Base-by-base conservation (phyloP, 92 coral and sea anemone genomes). In the Porites divaricata region DNA sequence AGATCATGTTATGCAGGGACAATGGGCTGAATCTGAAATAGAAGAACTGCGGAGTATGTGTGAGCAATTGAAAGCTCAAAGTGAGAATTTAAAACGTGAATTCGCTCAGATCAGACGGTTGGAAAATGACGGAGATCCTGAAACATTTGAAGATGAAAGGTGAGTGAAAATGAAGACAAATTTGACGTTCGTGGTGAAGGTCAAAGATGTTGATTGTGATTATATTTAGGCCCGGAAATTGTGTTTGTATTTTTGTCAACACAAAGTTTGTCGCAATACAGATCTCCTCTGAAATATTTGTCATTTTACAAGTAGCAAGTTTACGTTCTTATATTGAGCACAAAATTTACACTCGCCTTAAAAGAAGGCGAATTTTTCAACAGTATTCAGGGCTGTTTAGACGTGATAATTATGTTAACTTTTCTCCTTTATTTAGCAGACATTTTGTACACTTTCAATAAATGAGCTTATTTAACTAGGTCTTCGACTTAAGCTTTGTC, bases 31-130 rank as follows among this genome's bases (percentile, higher is more conserved):
- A 63, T 87, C 87, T 10, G 93, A 93, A 45, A 84, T 93, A 49
- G 85, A 88, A 67, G 99, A 97, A 79, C 63, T 97, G 79, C 85
- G 86, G 21, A 92, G 80, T 21, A 91, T 97, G 89, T 95, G 97
- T 74, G 83, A 83, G 78, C 95, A 97, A 77, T 87, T 97, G 72
- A 79, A 67, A 35, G 72, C 75, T 9, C 98, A 93, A 68, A 94
- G 93, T 86, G 88, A 77, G 63, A 81, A 83, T 62, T 85, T 97
- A 79, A 84, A 88, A 63, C 87, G 85, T 50, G 99, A 97, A 78
- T 85, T 94, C 15, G 70, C 75, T 1, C 79, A 73, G 78, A 63
- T 82, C n/a, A 71, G 69, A 13, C 77, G 90, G 62, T 86, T 94
- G 58, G 98, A 94, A 84, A 76, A 19, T 71, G 92, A 91, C 49